phyloP scores from a whole-genome alignment of 2,797 vertebrate genomes.

The Tenualosa ilisha region DNA sequence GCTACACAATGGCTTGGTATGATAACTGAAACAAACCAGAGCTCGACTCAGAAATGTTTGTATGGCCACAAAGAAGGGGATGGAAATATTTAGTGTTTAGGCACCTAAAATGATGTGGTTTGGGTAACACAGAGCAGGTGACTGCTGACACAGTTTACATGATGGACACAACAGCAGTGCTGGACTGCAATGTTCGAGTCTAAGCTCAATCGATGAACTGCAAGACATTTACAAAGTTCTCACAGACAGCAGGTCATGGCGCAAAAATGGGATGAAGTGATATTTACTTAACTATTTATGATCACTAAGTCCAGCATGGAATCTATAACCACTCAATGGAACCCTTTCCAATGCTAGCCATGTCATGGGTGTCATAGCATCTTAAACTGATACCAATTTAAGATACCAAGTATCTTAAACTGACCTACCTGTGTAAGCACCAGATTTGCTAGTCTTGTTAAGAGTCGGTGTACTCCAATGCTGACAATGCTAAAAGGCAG shows the following conservation, averaged over 20 bases:
- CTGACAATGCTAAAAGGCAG: neutral
- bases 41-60: neutral
- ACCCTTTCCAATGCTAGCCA: no score
- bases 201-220: neutral
- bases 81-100: neutral
- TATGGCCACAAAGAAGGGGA: neutral
- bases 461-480: neutral
- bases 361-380: no score
- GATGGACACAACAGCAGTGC: neutral
- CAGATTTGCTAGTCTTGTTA: neutral
- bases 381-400: no score
- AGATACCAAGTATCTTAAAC: neutral
- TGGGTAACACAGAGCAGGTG: constrained; percentile 40
- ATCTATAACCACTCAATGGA: no score
- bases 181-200: neutral
- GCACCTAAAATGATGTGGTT: constrained; percentile 31
- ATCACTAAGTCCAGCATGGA: no score
- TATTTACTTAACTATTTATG: no score
- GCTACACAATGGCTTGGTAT: neutral
- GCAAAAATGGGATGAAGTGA: no score
- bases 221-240: neutral
- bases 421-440: neutral
- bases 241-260: neutral
- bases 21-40: neutral
- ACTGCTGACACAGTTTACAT: constrained; percentile 45